A percentile compares a stretch with the other conserved stretches of the same genome.
Conservation (phyloP, 2,888 invertebrate species). For the Amaurobius ferox region DNA sequence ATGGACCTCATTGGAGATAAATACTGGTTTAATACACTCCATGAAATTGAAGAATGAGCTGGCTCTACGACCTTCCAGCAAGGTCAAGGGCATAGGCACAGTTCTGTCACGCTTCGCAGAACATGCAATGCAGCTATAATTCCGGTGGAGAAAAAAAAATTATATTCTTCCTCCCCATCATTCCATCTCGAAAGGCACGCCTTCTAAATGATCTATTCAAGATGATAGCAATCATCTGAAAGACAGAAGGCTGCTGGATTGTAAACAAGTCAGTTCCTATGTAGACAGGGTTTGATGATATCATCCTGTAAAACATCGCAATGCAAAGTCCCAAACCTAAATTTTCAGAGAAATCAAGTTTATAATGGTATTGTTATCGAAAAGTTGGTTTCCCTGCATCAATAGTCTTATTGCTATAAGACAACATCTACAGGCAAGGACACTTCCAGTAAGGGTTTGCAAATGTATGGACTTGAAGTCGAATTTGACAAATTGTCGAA, state of each 20-base stretch:
- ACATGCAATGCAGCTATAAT: neutral
- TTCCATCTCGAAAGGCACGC: neutral
- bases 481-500: too few relatives aligned
- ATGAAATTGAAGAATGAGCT: neutral
- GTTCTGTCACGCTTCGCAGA: slow-evolving; percentile 14
- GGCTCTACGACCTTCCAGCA: slow-evolving; percentile 13
- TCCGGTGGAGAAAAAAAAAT: neutral
- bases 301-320: too few relatives aligned
- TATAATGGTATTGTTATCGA: too few relatives aligned
- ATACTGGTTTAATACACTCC: neutral
- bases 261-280: neutral
- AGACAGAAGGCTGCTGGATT: neutral
- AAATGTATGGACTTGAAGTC: too few relatives aligned
- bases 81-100: slow-evolving; percentile 46
- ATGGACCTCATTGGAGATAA: too few relatives aligned
- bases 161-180: neutral
- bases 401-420: too few relatives aligned
- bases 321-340: too few relatives aligned
- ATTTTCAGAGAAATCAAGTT: too few relatives aligned
- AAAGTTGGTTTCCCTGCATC: too few relatives aligned
- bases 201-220: neutral
- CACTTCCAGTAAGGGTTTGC: too few relatives aligned
- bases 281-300: neutral
- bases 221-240: neutral
- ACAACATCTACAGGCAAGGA: too few relatives aligned